Percentiles rank a stretch among this genome's conserved stretches.
These are phyloP conservation scores for Drosophila sechellia DNA, from an alignment of 1,140 invertebrate genomes.

Conservation along the genomic window DNA sequence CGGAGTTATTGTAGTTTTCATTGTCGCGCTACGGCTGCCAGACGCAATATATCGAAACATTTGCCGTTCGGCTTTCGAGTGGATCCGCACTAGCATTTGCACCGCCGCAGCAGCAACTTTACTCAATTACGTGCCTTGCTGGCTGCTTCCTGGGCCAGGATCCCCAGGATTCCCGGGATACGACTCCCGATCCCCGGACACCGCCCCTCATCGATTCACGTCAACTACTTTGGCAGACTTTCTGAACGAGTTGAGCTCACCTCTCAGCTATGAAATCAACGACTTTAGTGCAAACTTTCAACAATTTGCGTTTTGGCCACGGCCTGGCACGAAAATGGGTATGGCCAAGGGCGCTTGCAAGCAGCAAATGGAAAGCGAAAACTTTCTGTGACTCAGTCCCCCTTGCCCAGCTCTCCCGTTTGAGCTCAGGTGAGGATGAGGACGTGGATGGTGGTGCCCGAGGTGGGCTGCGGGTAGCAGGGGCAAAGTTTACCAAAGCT, in stretches of 20 bases:
- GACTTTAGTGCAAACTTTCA: conserved; percentile 83
- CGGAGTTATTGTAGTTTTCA: conserved; percentile 72
- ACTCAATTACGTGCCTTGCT: conserved; percentile 74
- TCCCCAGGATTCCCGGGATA: background rate
- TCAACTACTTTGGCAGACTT: conserved; percentile 81
- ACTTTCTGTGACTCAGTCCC: conserved; percentile 75
- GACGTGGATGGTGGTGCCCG: conserved; percentile 13
- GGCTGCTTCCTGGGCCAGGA: conserved; percentile 37
- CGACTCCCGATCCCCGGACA: background rate
- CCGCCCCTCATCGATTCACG: conserved; percentile 55
- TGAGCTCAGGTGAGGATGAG: conserved; percentile 19
- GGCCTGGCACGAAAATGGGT: conserved; percentile 64
- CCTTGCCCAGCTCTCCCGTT: background rate
- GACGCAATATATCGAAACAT: conserved; percentile 75
- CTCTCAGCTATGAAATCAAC: conserved; percentile 82
- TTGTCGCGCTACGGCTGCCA: conserved; percentile 46
- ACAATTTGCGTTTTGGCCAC: conserved; percentile 83
- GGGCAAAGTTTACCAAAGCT: conserved; percentile 77
- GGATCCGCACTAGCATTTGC: conserved; percentile 63
- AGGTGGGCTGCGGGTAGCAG: conserved; percentile 17
- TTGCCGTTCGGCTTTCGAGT: conserved; percentile 66
- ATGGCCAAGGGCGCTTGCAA: conserved; percentile 20
- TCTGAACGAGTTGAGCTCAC: conserved; percentile 82
- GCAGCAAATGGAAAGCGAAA: conserved; percentile 78
- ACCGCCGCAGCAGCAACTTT: conserved; percentile 72